These are phyloP conservation scores for Philopedon plagiatum DNA, from an alignment of 2,888 invertebrate genomes.

Conservation along the genomic window DNA sequence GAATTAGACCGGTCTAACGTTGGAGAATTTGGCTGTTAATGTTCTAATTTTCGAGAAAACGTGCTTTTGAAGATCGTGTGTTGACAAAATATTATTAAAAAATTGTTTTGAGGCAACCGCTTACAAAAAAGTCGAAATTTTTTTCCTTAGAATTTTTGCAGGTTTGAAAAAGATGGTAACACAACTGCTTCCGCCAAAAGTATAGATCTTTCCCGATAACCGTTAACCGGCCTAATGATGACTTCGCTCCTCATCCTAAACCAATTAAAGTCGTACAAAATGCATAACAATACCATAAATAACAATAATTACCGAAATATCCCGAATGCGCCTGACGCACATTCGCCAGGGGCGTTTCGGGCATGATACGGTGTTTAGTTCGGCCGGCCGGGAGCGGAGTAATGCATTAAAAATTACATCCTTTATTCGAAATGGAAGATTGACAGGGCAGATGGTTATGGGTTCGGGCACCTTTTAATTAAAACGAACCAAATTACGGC, in stretches of 20 bases:
- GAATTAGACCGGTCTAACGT: too few relatives aligned
- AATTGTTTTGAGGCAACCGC: too few relatives aligned
- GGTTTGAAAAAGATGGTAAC: too few relatives aligned
- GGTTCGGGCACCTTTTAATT: slow-evolving; percentile 51
- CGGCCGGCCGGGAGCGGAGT: slow-evolving; percentile 47
- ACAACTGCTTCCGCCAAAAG: not conserved
- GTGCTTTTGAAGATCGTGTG: too few relatives aligned
- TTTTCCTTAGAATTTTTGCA: too few relatives aligned
- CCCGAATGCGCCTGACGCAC: slow-evolving; percentile 4
- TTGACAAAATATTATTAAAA: too few relatives aligned
- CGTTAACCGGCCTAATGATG: not conserved
- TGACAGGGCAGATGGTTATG: slow-evolving; percentile 51
- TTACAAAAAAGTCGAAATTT: too few relatives aligned
- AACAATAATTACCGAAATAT: slow-evolving; percentile 18
- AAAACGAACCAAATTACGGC: slow-evolving; percentile 48
- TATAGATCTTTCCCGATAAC: not conserved
- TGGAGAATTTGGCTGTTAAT: too few relatives aligned
- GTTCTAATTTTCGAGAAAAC: too few relatives aligned
- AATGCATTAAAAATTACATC: slow-evolving; percentile 50
- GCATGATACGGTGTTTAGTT: slow-evolving; percentile 40
- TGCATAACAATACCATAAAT: slow-evolving; percentile 24
- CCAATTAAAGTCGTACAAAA: slow-evolving; percentile 10
- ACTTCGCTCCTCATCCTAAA: not conserved
- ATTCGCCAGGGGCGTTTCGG: slow-evolving; percentile 26
- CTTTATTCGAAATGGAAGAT: slow-evolving; percentile 49